Evolutionary conservation across 2,888 invertebrate genomes (phyloP).

Genomic region (Hipparchia sbordonii): DNA sequence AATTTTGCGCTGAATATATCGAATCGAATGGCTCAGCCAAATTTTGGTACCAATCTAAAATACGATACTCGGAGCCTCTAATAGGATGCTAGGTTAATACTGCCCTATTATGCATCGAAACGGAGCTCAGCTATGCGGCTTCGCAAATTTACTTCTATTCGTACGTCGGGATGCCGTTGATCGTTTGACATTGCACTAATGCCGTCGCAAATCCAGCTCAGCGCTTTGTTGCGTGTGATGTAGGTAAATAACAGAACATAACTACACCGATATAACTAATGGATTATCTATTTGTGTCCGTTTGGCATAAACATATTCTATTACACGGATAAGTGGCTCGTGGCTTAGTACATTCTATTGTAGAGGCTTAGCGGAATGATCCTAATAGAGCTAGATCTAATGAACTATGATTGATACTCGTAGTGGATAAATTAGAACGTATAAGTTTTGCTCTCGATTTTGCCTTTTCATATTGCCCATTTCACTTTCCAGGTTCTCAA

Average conservation of each 20-base stretch:
- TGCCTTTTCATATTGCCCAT: background rate
- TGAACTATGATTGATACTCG: background rate
- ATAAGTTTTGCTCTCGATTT: background rate
- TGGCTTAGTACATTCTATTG: slow-evolving; percentile 19
- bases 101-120: slow-evolving; percentile 28
- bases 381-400: background rate
- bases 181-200: slow-evolving; percentile 27
- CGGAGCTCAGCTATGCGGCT: slow-evolving; percentile 24
- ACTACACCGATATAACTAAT: slow-evolving; percentile 24
- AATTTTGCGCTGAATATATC: background rate
- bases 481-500: too few relatives aligned
- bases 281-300: slow-evolving; percentile 18
- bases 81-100: slow-evolving; percentile 28
- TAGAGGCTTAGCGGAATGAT: slow-evolving; percentile 13
- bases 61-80: slow-evolving; percentile 30
- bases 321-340: slow-evolving; percentile 19
- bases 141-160: slow-evolving; percentile 33
- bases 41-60: slow-evolving; percentile 26
- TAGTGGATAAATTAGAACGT: background rate
- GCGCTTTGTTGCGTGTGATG: slow-evolving; percentile 28
- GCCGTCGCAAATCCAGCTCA: slow-evolving; percentile 25
- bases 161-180: slow-evolving; percentile 22
- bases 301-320: slow-evolving; percentile 19
- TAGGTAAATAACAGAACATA: slow-evolving; percentile 30
- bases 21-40: slow-evolving; percentile 21